Base-by-base conservation (phyloP, 2,113 vertebrate species). In the Hystrix brachyura region DNA sequence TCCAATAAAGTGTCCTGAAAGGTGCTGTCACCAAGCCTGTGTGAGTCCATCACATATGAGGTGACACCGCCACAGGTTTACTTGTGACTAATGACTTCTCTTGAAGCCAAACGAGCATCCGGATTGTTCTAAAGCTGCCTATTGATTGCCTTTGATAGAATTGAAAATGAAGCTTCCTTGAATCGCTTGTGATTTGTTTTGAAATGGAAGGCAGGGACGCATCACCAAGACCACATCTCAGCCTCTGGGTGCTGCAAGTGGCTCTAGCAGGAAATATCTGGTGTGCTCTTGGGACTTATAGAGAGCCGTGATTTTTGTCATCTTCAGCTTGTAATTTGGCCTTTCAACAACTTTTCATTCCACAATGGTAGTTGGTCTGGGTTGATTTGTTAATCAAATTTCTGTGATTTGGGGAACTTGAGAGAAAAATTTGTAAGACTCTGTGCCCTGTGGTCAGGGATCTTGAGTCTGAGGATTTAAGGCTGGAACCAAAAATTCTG, bases 61-160 rank as follows among this genome's bases (percentile, higher is more conserved):
- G 17, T n/a, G 43, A n/a, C 23, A 64, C 7, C 43, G 43, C 21
- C 18, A 74, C 23, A 43, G 69, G 43, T 34, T 18, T 38, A 59
- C 9, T 62, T 92, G 9, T 18, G 15, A 19, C n/a, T 79, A 19
- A 55, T 21, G 55, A 55, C 55, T 90, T 95, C 51, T 86, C 29
- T 29, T 82, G 9, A 69, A 86, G 85, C 34, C 84, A 88, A 86
- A 76, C 55, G 18, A 92, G 65, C 19, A 34, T 76, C 51, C 32
- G 59, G 9, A 78, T 87, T 87, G 38, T 83, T 96, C 87, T 72
- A 94, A 95, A 80, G 59, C 83, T 93, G 57, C 32, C 38, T 82
- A 38, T 93, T 55, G 71, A 94, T 95, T 86, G 43, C 11, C 51
- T 96, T 81, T 92, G 55, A 48, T 94, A 14, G 48, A 60, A 92